These are phyloP conservation scores for Alectura lathami DNA, from an alignment of 2,113 vertebrate genomes.

Conservation along the genomic window DNA sequence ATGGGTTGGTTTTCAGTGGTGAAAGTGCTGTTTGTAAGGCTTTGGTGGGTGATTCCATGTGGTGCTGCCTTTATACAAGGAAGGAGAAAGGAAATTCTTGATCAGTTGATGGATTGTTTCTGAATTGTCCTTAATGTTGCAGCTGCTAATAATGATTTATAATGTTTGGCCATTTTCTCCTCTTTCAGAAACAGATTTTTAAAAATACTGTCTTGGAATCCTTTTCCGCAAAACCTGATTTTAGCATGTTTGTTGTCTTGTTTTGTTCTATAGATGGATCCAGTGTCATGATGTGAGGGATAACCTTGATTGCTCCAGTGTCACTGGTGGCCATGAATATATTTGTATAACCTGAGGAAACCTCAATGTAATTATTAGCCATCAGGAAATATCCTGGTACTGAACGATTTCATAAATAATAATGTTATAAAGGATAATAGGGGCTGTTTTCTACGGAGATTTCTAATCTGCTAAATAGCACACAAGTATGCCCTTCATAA, in stretches of 20 bases:
- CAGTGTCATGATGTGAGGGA: not conserved
- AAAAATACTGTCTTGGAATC: not conserved
- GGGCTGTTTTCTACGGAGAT: not conserved
- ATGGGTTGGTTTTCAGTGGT: not conserved
- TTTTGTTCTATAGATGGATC: not conserved
- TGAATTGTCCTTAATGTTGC: slow-evolving; percentile 24
- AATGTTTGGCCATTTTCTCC: not conserved
- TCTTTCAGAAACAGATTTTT: not conserved
- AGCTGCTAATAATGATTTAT: slow-evolving; percentile 56
- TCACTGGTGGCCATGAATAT: not conserved
- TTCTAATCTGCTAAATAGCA: not conserved
- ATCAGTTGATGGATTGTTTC: slow-evolving; percentile 50
- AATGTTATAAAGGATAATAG: not conserved
- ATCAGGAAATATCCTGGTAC: not conserved
- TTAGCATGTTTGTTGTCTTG: not conserved
- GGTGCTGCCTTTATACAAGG: not conserved
- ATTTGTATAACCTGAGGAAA: not conserved
- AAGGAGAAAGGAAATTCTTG: slow-evolving; percentile 26
- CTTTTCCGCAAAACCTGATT: not conserved
- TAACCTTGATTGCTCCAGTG: not conserved
- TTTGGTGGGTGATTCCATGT: not conserved
- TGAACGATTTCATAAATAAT: not conserved
- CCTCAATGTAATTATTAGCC: not conserved
- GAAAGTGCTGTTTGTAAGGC: not conserved
- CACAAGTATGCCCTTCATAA: not conserved